A percentile compares a stretch with the other conserved stretches of the same genome.
Conservation (phyloP, 1,140 invertebrate species). For the Triops longicaudatus region DNA sequence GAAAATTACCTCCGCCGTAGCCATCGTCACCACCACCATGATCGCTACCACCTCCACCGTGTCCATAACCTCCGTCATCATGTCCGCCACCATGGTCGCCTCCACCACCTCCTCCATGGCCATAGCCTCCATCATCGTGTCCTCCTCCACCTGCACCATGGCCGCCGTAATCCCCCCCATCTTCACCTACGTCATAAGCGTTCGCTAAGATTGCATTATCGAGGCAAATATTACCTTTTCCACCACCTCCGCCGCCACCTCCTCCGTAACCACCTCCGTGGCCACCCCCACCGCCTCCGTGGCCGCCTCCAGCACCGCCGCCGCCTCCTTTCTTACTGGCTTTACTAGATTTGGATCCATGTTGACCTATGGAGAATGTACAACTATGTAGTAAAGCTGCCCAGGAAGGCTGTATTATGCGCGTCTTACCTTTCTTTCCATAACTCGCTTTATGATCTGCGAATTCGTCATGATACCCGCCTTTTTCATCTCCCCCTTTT, state of each 20-base stretch:
- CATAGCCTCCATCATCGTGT: background rate
- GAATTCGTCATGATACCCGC: background rate
- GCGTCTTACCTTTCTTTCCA: background rate
- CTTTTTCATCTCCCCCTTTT: constrained; percentile 29
- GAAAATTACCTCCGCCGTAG: background rate
- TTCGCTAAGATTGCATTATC: background rate
- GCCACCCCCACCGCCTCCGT: background rate
- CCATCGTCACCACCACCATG: background rate
- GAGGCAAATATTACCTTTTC: background rate
- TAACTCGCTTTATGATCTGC: background rate
- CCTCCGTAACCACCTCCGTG: background rate
- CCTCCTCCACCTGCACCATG: background rate
- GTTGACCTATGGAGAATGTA: background rate
- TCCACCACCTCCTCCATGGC: background rate
- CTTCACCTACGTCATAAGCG: background rate
- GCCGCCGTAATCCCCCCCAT: background rate
- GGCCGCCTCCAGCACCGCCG: background rate
- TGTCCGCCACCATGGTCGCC: background rate
- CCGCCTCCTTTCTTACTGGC: constrained; percentile 2
- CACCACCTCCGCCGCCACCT: background rate
- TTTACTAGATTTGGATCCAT: background rate
- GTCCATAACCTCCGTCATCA: background rate
- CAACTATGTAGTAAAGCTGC: too few species aligned
- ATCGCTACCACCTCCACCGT: background rate
- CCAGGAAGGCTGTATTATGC: too few species aligned